Conservation (phyloP, 2,113 vertebrate species). For the Pitta sordida region DNA sequence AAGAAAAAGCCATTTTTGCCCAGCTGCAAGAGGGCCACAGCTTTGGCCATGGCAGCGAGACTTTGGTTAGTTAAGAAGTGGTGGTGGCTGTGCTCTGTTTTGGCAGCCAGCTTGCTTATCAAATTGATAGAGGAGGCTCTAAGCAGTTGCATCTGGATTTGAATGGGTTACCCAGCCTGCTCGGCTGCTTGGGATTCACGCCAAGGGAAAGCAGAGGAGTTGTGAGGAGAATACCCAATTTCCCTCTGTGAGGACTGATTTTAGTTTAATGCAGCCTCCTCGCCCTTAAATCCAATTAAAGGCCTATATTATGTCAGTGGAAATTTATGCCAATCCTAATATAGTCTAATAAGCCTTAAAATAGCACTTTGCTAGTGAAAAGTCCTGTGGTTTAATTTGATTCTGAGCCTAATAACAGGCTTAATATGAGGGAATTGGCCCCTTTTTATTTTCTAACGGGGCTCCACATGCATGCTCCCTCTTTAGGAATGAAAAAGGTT, state of each 20-base stretch:
- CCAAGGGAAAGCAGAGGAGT: constrained; percentile 59
- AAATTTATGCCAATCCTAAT: constrained; percentile 86
- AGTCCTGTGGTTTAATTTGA: constrained; percentile 82
- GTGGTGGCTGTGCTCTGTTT: background rate
- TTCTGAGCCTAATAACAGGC: constrained; percentile 77
- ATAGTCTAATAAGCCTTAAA: constrained; percentile 84
- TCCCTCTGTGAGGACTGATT: constrained; percentile 61
- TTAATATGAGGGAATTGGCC: constrained; percentile 75
- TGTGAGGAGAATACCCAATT: constrained; percentile 69
- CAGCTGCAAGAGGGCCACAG: background rate
- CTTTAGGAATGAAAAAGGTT: background rate
- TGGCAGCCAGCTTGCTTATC: constrained; percentile 45
- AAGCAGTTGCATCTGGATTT: constrained; percentile 66
- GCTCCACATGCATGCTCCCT: constrained; percentile 55
- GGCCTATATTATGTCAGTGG: constrained; percentile 78
- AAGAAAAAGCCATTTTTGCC: constrained; percentile 17
- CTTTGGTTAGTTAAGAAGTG: background rate
- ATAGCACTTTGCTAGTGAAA: constrained; percentile 79
- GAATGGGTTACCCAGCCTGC: constrained; percentile 62
- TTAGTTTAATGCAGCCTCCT: constrained; percentile 75
- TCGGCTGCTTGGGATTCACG: constrained; percentile 32
- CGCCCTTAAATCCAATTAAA: constrained; percentile 83
- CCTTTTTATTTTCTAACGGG: constrained; percentile 69
- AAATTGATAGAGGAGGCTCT: constrained; percentile 19
- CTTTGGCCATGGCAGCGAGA: background rate